Percentiles rank a stretch among this genome's conserved stretches.
Conservation (phyloP, 2,797 vertebrate species). For the Rhyacichthys aspro region DNA sequence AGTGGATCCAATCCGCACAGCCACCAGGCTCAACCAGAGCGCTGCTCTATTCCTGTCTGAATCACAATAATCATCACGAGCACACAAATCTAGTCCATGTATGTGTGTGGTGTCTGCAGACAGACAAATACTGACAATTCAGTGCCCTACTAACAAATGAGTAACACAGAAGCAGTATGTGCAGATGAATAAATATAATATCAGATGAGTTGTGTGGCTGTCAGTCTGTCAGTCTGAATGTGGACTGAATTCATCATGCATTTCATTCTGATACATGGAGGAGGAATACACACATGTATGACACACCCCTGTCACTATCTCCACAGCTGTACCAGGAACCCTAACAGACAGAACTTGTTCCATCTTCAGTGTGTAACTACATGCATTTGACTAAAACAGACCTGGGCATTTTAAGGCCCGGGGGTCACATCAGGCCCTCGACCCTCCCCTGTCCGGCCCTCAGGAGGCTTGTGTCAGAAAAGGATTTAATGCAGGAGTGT, state of each 20-base stretch:
- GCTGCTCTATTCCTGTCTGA: constrained; percentile 54
- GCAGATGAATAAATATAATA: constrained; percentile 54
- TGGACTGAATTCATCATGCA: constrained; percentile 66
- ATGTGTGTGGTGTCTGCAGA: constrained; percentile 16
- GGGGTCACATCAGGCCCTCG: too few species aligned
- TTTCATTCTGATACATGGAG: constrained; percentile 20
- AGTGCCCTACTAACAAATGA: constrained; percentile 22
- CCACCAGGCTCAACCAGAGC: constrained; percentile 61
- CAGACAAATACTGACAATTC: constrained; percentile 20
- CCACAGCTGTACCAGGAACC: too few species aligned
- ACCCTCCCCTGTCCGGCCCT: too few species aligned
- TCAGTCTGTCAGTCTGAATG: constrained; percentile 64
- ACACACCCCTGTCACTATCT: not conserved
- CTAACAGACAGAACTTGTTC: too few species aligned
- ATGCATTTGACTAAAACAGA: not conserved
- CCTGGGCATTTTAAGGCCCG: too few species aligned
- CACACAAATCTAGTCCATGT: constrained; percentile 6
- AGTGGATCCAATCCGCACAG: constrained; percentile 68
- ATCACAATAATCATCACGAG: constrained; percentile 53
- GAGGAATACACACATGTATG: constrained; percentile 18
- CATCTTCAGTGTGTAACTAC: not conserved
- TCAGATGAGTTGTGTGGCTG: constrained; percentile 50
- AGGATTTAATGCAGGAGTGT: too few species aligned
- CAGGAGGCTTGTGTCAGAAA: too few species aligned
- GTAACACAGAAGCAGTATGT: constrained; percentile 3